Conservation (phyloP, 2,113 vertebrate species). For the Oreochromis aureus region DNA sequence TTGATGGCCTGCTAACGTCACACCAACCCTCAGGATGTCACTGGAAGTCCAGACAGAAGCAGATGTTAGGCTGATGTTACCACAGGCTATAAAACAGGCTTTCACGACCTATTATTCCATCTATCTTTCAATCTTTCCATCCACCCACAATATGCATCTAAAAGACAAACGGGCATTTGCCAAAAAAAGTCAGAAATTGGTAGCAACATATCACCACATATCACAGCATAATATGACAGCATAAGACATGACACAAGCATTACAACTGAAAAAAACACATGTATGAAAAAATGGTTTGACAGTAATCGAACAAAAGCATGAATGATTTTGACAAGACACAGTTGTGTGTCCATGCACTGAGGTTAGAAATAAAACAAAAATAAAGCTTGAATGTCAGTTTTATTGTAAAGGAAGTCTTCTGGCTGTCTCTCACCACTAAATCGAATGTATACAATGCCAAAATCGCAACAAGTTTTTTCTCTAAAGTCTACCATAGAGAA, state of each 20-base stretch:
- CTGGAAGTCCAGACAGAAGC: conserved; percentile 68
- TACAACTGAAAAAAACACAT: neutral
- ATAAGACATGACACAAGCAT: neutral
- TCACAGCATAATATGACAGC: neutral
- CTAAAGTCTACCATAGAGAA: neutral
- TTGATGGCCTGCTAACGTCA: conserved; percentile 97
- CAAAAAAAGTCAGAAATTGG: neutral
- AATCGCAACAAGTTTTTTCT: neutral
- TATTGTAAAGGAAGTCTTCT: neutral
- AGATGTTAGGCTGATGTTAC: neutral
- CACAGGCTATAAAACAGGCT: conserved; percentile 6
- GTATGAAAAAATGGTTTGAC: neutral
- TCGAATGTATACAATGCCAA: neutral
- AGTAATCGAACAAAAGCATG: neutral
- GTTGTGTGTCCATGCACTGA: neutral
- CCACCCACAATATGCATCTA: neutral
- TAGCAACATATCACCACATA: neutral
- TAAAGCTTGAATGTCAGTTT: neutral
- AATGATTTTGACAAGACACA: neutral
- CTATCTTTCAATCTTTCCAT: neutral
- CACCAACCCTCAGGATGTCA: conserved; percentile 95
- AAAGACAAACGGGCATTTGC: neutral
- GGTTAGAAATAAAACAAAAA: neutral
- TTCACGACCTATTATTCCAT: neutral
- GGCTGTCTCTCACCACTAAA: neutral